These are phyloP conservation scores for Peromyscus californicus DNA, from an alignment of 2,113 vertebrate species.

Conservation along the genomic window DNA sequence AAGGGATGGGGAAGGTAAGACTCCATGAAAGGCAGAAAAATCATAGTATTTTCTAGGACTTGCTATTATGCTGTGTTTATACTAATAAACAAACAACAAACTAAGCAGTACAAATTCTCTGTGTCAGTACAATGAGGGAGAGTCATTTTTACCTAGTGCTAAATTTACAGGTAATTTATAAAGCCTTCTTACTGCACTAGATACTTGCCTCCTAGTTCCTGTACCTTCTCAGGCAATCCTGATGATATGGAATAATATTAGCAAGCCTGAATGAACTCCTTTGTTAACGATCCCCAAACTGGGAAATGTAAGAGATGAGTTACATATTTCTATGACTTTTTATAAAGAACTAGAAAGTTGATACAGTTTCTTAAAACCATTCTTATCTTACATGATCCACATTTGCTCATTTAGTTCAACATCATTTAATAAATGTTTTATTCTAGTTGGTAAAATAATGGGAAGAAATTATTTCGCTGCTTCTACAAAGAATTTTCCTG, in stretches of 20 bases:
- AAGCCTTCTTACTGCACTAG: neutral
- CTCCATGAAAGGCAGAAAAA: neutral
- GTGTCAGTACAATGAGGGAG: fast-evolving
- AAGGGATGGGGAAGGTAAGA: neutral
- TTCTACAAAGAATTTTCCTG: constrained; percentile 45
- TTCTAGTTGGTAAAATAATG: constrained; percentile 68
- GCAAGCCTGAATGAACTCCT: neutral
- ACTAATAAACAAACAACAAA: neutral
- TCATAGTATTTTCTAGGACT: neutral
- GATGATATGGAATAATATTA: neutral
- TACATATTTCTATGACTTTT: neutral
- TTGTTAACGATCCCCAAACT: neutral
- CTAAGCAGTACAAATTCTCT: neutral
- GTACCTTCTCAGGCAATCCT: neutral
- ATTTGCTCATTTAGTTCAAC: constrained; percentile 36
- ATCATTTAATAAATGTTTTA: constrained; percentile 57
- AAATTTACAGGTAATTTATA: neutral
- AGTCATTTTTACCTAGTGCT: neutral
- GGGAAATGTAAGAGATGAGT: neutral
- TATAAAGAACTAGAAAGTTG: neutral
- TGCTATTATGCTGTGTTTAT: neutral
- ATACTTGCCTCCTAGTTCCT: neutral
- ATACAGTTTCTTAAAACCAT: neutral
- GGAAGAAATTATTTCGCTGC: constrained; percentile 43
- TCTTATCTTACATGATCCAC: neutral